These are phyloP conservation scores for Protosalanx chinensis DNA, from an alignment of 2,797 vertebrate species.

Conservation along the genomic window DNA sequence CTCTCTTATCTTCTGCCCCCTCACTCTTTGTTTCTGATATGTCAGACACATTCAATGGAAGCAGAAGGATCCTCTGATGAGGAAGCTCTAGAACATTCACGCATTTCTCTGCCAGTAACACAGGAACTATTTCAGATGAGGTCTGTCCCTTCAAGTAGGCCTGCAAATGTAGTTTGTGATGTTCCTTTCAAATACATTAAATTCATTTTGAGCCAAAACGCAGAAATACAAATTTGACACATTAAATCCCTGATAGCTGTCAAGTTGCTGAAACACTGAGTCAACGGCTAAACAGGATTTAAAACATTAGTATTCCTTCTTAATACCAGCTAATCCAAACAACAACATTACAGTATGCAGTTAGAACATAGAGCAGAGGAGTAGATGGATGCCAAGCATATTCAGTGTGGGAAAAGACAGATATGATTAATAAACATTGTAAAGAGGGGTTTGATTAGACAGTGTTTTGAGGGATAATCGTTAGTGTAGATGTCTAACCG, in stretches of 20 bases:
- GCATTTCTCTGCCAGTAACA: background rate
- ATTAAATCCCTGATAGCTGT: conserved; percentile 42
- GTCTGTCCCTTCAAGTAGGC: background rate
- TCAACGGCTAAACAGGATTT: conserved; percentile 64
- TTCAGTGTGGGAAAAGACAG: conserved; percentile 61
- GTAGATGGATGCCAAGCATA: conserved; percentile 64
- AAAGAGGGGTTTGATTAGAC: conserved; percentile 11
- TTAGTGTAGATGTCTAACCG: conserved; percentile 35
- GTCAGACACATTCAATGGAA: background rate
- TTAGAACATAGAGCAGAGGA: conserved; percentile 61
- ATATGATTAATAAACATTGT: conserved; percentile 69
- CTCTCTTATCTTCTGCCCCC: conserved; percentile 5
- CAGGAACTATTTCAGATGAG: background rate
- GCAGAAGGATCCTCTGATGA: background rate
- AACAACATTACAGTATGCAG: conserved; percentile 59
- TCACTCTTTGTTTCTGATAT: conserved; percentile 8
- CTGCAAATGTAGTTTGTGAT: background rate
- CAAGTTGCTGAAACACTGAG: conserved; percentile 45
- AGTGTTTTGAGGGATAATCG: conserved; percentile 45
- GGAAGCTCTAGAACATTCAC: background rate
- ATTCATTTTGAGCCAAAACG: background rate
- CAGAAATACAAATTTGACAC: conserved; percentile 14
- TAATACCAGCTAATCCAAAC: conserved; percentile 68
- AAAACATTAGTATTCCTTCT: conserved; percentile 52
- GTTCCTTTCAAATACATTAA: background rate